Percentiles rank a stretch among this genome's conserved stretches.
Evolutionary conservation across 2,888 invertebrate genomes (phyloP).

Genomic region (Mactromeris polynyma): DNA sequence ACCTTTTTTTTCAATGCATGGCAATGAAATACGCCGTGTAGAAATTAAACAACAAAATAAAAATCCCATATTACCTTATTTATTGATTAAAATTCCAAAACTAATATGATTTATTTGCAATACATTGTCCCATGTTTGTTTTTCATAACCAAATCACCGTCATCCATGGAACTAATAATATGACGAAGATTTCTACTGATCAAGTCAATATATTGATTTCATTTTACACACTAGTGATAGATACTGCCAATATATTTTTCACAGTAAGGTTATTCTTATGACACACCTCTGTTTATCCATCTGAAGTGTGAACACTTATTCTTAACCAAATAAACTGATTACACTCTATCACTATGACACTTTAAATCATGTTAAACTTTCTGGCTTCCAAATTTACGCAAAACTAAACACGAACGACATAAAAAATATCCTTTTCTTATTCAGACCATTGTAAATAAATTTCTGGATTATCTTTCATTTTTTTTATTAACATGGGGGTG

Average conservation of each 20-base stretch:
- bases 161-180: background rate
- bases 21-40: background rate
- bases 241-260: background rate
- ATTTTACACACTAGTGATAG: background rate
- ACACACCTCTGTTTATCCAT: background rate
- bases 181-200: background rate
- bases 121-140: background rate
- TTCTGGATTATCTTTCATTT: background rate
- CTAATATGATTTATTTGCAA: background rate
- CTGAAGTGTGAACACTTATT: background rate
- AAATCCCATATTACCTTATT: background rate
- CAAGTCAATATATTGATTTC: slow-evolving; percentile 23
- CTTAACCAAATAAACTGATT: background rate
- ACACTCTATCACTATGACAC: background rate
- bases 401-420: background rate
- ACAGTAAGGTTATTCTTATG: background rate
- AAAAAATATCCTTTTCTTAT: background rate
- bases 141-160: background rate
- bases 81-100: background rate
- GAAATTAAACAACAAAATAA: background rate
- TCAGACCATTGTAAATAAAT: background rate
- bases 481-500: background rate
- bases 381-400: background rate
- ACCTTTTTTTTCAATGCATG: background rate
- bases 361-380: background rate